Base-by-base conservation (phyloP, 2,888 invertebrate species). In the Phasia obesa region DNA sequence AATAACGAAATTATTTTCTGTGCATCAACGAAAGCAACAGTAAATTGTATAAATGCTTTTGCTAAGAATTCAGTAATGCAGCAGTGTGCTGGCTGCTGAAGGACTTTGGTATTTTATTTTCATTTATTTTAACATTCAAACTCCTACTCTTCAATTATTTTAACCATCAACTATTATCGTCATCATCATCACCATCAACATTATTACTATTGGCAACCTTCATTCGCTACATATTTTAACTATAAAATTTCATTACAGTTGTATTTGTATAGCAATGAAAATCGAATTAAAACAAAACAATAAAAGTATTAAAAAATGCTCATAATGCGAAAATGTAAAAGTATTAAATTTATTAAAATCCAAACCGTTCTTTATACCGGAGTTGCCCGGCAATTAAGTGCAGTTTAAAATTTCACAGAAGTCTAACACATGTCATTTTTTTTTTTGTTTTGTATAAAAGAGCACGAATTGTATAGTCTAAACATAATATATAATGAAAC, bases 181-280 rank as follows among this genome's bases (percentile, higher is more conserved):
- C 11, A 67, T 55, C 7, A 42, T n/a, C 21, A 65, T 49, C 7
- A 4, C 4, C 3, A 44, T n/a, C n/a, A n/a, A n/a, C n/a, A 9
- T 11, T 4, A 38, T 11, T 11, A 38, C 2, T 15, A 17, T 23
- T 53, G 31, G 51, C 44, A 17, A 19, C 21, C 19, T 57, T 44
- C 44, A 69, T 27, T 69, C 44, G 21, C 15, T 44, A 9, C 73
- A 74, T 53, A 74, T 64, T 62, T 74, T 53, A 13, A 55, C 53
- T 53, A 64, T 73, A 64, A 74, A 64, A 74, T 62, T 74, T 64
- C 53, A 62, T 74, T 74, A 74, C 53, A 19, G 62, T 62, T 44
- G 69, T 15, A 31, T 44, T 69, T 57, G 27, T 53, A n/a, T 23
- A 15, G 27, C 57, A 70, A 57, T 51, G 44, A 47, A 4, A n/a